A percentile compares a stretch with the other conserved stretches of the same genome.
Conservation (phyloP, 2,797 vertebrate genomes). For the Scyliorhinus canicula region DNA sequence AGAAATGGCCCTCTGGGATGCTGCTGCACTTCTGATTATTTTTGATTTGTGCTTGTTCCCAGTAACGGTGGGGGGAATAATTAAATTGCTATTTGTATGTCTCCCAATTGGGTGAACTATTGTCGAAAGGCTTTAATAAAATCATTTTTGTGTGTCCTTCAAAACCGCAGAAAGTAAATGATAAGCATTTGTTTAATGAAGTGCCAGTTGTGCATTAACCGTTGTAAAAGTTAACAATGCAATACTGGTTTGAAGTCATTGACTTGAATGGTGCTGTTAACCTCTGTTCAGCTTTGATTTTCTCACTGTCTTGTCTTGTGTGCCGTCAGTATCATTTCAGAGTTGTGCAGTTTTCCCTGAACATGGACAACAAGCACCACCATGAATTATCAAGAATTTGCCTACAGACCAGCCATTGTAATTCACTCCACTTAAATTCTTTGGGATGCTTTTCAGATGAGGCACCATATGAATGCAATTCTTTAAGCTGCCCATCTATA, state of each 20-base stretch:
- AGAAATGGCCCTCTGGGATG: background rate
- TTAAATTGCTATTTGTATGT: background rate
- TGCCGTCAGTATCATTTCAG: background rate
- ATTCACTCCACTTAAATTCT: background rate
- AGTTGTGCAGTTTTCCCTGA: background rate
- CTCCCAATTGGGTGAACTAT: background rate
- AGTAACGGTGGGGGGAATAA: background rate
- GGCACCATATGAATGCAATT: background rate
- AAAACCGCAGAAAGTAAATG: background rate
- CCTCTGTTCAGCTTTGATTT: background rate
- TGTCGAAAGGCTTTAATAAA: slow-evolving; percentile 30
- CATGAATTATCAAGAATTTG: background rate
- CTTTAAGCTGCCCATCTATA: background rate
- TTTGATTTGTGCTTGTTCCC: background rate
- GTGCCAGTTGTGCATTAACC: background rate
- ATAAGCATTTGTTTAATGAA: background rate
- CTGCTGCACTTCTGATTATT: slow-evolving; percentile 12
- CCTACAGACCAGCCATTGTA: background rate
- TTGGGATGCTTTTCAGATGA: background rate
- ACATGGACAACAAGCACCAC: background rate
- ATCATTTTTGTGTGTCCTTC: slow-evolving; percentile 14
- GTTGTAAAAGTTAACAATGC: background rate
- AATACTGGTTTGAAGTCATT: background rate
- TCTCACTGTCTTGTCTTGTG: background rate
- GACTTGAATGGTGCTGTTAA: background rate